Base-by-base conservation (phyloP, 2,888 invertebrate species). In the Mantis religiosa region DNA sequence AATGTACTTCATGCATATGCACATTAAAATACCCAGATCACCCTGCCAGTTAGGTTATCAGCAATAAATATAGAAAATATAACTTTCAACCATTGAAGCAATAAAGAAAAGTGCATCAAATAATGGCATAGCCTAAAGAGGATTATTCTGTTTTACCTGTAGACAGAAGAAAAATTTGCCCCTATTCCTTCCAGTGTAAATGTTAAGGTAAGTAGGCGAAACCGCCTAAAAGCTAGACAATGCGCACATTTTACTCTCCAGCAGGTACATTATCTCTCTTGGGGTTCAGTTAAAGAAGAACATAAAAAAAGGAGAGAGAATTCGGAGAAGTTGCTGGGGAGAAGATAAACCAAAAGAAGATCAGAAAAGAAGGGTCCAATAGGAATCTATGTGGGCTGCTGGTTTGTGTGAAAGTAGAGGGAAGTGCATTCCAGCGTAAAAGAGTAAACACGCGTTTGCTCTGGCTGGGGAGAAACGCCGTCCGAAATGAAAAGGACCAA, bases 381-480 rank as follows among this genome's bases (percentile, higher is more conserved):
- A 34, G 30, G 12, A 82, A 87, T 71, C 54, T 71, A 71, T 71
- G 54, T 71, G 54, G 54, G 54, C 54, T 71, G 54, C 54, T 30
- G 81, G 81, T 30, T 28, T 54, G 81, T n/a, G 34, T 27, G 82
- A 83, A 9, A 34, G 28, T 27, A 54, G 83, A 71, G 28, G 82
- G 82, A 87, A 87, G 89, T 89, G 89, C 87, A 87, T 89, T 89
- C 89, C 87, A 47, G 86, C 89, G 89, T 89, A 83, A 89, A 86
- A 82, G 85, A 83, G 89, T 89, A 89, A 89, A 87, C 89, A 89
- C 82, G 89, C 54, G 54, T 71, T 71, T 71, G 54, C 54, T 71
- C 54, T 71, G 54, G 84, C 9, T 27, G 28, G 88, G 88, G 25
- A 88, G 82, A 84, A 71, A 30, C 28, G 83, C 28, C 84, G 83